phyloP scores from a whole-genome alignment of 2,113 vertebrate genomes.

The Rynchops niger region DNA sequence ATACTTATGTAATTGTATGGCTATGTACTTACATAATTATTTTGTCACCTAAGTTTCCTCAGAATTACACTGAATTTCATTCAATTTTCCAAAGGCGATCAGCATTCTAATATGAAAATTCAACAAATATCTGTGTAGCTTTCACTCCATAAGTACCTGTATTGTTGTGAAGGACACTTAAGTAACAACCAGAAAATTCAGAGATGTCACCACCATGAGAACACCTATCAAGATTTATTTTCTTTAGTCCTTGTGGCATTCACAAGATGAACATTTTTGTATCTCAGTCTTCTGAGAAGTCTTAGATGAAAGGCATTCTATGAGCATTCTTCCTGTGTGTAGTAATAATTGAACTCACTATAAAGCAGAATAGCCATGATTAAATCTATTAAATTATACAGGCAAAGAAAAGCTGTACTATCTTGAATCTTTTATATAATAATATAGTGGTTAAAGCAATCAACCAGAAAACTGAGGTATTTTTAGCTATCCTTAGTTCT shows the following conservation, averaged over 20 bases:
- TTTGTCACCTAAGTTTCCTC: not conserved
- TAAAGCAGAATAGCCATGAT: not conserved
- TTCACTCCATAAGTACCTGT: not conserved
- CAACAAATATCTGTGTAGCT: not conserved
- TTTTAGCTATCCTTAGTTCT: not conserved
- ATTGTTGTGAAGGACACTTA: not conserved
- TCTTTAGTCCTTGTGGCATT: not conserved
- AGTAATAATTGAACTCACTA: not conserved
- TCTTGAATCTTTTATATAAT: not conserved
- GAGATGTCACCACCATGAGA: not conserved
- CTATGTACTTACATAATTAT: not conserved
- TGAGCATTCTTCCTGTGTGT: not conserved
- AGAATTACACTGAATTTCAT: not conserved
- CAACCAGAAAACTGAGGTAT: not conserved
- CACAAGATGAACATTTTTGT: not conserved
- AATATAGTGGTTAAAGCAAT: not conserved
- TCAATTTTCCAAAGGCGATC: not conserved
- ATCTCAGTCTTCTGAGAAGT: not conserved
- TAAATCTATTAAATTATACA: not conserved
- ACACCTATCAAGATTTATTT: not conserved
- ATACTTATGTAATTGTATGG: not conserved
- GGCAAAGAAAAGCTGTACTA: not conserved
- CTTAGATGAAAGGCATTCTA: not conserved
- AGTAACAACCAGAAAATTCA: not conserved
- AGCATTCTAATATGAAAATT: not conserved